These are phyloP conservation scores for Dasysyrphus tricinctus DNA, from an alignment of 2,888 invertebrate genomes.

Conservation along the genomic window DNA sequence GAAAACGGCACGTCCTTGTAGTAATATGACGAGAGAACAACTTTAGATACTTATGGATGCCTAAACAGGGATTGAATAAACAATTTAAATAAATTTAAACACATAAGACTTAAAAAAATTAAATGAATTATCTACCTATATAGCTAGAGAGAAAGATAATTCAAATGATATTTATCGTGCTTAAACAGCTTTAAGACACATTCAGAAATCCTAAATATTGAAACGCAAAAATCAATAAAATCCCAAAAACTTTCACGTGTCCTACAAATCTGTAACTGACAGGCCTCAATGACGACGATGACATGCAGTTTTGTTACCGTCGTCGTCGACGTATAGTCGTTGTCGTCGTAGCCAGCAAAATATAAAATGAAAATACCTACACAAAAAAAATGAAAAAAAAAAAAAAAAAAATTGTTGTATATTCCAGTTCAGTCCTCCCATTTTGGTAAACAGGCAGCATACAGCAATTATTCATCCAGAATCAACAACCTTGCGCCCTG, in stretches of 20 bases:
- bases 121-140: background rate
- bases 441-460: slow-evolving; percentile 72
- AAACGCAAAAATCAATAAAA: slow-evolving; percentile 68
- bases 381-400: background rate
- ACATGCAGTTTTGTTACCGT: slow-evolving; percentile 75
- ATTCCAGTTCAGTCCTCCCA: slow-evolving; percentile 62
- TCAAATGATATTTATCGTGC: no score
- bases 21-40: slow-evolving; percentile 26
- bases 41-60: background rate
- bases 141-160: background rate
- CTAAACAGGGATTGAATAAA: slow-evolving; percentile 28
- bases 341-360: slow-evolving; percentile 55
- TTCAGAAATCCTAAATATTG: slow-evolving; percentile 27
- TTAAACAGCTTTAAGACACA: slow-evolving; percentile 5
- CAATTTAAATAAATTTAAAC: slow-evolving; percentile 25
- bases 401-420: slow-evolving; percentile 25
- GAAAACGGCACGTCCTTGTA: slow-evolving; percentile 55
- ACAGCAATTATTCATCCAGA: slow-evolving; percentile 75
- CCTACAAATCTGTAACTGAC: slow-evolving; percentile 75
- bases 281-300: slow-evolving; percentile 74
- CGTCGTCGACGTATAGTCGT: slow-evolving; percentile 53
- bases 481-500: slow-evolving; percentile 74
- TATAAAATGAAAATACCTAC: slow-evolving; percentile 37
- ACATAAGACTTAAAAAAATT: background rate
- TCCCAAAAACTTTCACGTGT: slow-evolving; percentile 69